Evolutionary conservation across 2,113 vertebrate genomes (phyloP).

Genomic region (Trematomus loennbergii): DNA sequence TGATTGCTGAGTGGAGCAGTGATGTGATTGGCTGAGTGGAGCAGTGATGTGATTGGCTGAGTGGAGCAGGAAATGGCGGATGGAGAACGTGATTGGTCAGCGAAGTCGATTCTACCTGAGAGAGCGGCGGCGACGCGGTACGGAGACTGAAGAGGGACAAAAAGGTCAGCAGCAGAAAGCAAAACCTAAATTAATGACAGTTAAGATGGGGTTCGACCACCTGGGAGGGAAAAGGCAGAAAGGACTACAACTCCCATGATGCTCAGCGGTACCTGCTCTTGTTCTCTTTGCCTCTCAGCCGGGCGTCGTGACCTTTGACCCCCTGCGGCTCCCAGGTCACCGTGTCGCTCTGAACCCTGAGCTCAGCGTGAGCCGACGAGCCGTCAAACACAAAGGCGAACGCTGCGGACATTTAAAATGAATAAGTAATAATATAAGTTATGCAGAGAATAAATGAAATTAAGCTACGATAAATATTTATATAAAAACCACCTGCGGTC

Average conservation of each 20-base stretch:
- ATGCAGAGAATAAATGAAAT: too few species aligned
- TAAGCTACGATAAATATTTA: too few species aligned
- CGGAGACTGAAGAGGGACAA: constrained; percentile 60
- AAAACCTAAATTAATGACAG: neutral
- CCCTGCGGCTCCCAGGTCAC: constrained; percentile 95
- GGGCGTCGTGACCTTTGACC: constrained; percentile 90
- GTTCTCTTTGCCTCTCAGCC: constrained; percentile 91
- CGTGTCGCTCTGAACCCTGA: constrained; percentile 89
- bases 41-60: constrained; percentile 11
- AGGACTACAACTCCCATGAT: neutral
- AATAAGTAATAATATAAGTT: too few species aligned
- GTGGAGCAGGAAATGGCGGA: constrained; percentile 48
- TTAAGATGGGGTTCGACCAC: too few species aligned
- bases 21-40: neutral
- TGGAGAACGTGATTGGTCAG: constrained; percentile 35
- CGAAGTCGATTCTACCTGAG: constrained; percentile 66
- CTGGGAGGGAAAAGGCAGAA: too few species aligned
- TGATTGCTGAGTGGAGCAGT: neutral
- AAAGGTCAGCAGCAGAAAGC: constrained; percentile 40
- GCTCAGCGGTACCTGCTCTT: constrained; percentile 86
- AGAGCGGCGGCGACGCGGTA: constrained; percentile 21
- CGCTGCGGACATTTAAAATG: too few species aligned
- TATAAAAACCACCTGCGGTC: constrained; percentile 88
- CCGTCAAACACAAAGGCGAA: constrained; percentile 87
- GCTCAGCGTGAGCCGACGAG: constrained; percentile 89